Conservation (phyloP, 2,888 invertebrate species). For the Morpho achilles region DNA sequence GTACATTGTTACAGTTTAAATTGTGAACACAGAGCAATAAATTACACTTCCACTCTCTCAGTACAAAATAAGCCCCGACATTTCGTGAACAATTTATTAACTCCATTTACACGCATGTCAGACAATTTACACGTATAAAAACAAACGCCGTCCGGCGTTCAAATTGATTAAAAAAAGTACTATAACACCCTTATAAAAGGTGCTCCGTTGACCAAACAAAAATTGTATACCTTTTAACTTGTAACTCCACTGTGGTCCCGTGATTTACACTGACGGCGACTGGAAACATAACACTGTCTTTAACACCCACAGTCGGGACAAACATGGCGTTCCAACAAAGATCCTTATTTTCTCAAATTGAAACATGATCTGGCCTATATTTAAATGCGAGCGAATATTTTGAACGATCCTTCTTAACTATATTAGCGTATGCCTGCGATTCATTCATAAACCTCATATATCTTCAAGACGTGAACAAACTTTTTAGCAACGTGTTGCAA, state of each 20-base stretch:
- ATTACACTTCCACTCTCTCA: not conserved
- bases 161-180: conserved; percentile 19
- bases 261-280: conserved; percentile 27
- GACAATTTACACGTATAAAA: conserved; percentile 18
- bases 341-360: conserved; percentile 19
- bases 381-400: not conserved
- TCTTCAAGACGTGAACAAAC: too few relatives aligned
- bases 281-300: conserved; percentile 26
- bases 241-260: conserved; percentile 25
- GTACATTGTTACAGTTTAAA: too few relatives aligned
- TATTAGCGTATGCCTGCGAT: too few relatives aligned
- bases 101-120: conserved; percentile 20
- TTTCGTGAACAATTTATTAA: conserved; percentile 13
- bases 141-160: conserved; percentile 12
- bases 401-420: too few relatives aligned
- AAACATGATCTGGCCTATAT: conserved; percentile 18
- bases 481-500: too few relatives aligned
- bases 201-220: conserved; percentile 23
- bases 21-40: too few relatives aligned
- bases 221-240: conserved; percentile 21
- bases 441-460: too few relatives aligned
- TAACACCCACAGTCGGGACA: conserved; percentile 27
- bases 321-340: conserved; percentile 13
- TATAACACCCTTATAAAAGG: conserved; percentile 21
- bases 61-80: conserved; percentile 4